Evolutionary conservation across 2,113 vertebrate species (phyloP), one percentile per base, ranked within the genome.

Genomic region (Irena cyanogastra): DNA sequence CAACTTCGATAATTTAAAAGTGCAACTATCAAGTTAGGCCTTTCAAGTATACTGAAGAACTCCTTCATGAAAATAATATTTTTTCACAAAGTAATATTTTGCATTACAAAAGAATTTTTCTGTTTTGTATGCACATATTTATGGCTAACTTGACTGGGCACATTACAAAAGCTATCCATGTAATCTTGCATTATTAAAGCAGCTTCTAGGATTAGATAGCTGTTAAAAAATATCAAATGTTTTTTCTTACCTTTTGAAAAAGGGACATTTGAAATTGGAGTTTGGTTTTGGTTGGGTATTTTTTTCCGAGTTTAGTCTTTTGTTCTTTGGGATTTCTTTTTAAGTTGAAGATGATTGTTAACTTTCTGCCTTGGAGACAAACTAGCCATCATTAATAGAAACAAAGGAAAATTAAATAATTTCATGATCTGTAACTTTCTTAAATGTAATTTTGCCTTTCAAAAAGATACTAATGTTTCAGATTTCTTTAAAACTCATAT

Each of bases 81-180:
- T 89, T 76, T 83, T 60, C 0, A 0, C 15, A 41, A 37, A 92
- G 71, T 61, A 83, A 86, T 85, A 89, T 80, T 96, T 96, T 94
- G 61, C 56, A 92, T 95, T 96, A 97, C 90, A 97, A 94, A 97
- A 94, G 59, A 91, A 74, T 87, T 56, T 42, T 78, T 83, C 87
- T 92, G 33, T 94, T 96, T 83, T 28, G 18, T 95, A 95, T 95
- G 64, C 82, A 97, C 94, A 88, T 94, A 97, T 87, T 83, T 95
- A 93, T 91, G 87, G 52, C 18, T 96, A 95, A 93, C 68, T 80
- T 66, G 84, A 76, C 42, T 93, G 60, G 54, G 47, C 71, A 80
- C 45, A 65, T 90, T 94, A 72, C 75, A 87, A 94, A 95, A 97
- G 69, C 69, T 89, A 90, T 82, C 81, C 30, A 19, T 53, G 66